Evolutionary conservation across 2,113 vertebrate genomes (phyloP).

Genomic region (Mystacornis crossleyi): DNA sequence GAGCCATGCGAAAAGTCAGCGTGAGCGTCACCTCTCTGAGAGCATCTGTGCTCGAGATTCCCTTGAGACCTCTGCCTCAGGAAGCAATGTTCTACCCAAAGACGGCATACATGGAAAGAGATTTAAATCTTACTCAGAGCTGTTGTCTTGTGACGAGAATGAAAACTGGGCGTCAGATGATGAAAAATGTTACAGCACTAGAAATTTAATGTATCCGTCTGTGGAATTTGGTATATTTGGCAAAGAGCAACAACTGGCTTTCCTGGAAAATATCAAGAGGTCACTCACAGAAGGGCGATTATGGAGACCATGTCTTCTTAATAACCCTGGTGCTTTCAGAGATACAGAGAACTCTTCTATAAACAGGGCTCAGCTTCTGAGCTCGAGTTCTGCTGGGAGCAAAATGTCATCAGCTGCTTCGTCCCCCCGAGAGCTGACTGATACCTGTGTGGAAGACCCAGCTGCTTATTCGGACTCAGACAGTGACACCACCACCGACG

Average conservation of each 20-base stretch:
- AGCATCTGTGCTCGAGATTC: slow-evolving; percentile 31
- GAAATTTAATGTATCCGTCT: slow-evolving; percentile 67
- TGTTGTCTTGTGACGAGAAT: slow-evolving; percentile 71
- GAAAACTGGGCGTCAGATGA: slow-evolving; percentile 58
- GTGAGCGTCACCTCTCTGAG: slow-evolving; percentile 77
- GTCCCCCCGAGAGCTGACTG: slow-evolving; percentile 55
- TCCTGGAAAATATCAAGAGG: slow-evolving; percentile 80
- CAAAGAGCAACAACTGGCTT: slow-evolving; percentile 80
- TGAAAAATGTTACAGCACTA: slow-evolving; percentile 17
- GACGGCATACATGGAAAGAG: slow-evolving; percentile 4
- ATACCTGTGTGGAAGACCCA: slow-evolving; percentile 66
- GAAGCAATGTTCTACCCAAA: not conserved
- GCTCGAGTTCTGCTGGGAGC: slow-evolving; percentile 60
- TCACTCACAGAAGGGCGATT: slow-evolving; percentile 80
- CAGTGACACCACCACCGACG: slow-evolving; percentile 91
- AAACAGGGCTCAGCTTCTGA: slow-evolving; percentile 31
- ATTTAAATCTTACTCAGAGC: slow-evolving; percentile 73
- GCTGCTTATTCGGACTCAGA: slow-evolving; percentile 81
- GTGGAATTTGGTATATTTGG: slow-evolving; percentile 84
- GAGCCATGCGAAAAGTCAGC: slow-evolving; percentile 24
- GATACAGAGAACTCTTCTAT: slow-evolving; percentile 26
- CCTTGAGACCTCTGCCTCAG: not conserved
- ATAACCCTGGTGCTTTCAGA: slow-evolving; percentile 71
- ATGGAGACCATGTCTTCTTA: slow-evolving; percentile 82
- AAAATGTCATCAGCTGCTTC: slow-evolving; percentile 62